Percentiles rank a stretch among this genome's conserved stretches.
Evolutionary conservation across 2,888 invertebrate species (phyloP).

Genomic region (Acholoe squamosa): DNA sequence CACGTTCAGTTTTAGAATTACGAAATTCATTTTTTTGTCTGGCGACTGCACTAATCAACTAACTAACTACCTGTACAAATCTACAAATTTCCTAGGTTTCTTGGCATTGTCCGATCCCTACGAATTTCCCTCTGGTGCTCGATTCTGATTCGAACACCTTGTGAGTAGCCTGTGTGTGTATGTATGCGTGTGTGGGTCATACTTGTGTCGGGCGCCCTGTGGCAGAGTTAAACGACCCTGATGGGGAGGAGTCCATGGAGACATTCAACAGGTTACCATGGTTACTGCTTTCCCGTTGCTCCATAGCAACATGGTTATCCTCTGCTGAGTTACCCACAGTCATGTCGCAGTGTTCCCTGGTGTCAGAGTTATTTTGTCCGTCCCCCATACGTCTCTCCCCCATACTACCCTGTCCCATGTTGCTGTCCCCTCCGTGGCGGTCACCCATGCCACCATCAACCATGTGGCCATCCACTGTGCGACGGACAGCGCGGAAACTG

Average conservation of each 20-base stretch:
- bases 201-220: slow-evolving; percentile 40
- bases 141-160: no score
- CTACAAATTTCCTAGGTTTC: no score
- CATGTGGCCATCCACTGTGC: background rate
- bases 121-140: no score
- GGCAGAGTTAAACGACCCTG: background rate
- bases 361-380: background rate
- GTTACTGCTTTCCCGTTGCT: slow-evolving; percentile 25
- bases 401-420: background rate
- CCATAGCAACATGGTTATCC: slow-evolving; percentile 10
- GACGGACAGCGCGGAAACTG: slow-evolving; percentile 17
- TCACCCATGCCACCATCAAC: background rate
- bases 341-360: background rate
- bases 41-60: no score
- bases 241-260: slow-evolving; percentile 30
- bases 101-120: no score
- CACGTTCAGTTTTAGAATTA: no score
- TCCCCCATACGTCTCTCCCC: background rate
- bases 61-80: no score
- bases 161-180: background rate
- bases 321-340: background rate
- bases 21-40: no score
- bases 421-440: background rate
- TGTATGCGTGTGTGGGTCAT: slow-evolving; percentile 16
- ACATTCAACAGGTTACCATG: slow-evolving; percentile 45